phyloP scores from a whole-genome alignment of 1,140 invertebrate species.

The Lasioglossum albipes region DNA sequence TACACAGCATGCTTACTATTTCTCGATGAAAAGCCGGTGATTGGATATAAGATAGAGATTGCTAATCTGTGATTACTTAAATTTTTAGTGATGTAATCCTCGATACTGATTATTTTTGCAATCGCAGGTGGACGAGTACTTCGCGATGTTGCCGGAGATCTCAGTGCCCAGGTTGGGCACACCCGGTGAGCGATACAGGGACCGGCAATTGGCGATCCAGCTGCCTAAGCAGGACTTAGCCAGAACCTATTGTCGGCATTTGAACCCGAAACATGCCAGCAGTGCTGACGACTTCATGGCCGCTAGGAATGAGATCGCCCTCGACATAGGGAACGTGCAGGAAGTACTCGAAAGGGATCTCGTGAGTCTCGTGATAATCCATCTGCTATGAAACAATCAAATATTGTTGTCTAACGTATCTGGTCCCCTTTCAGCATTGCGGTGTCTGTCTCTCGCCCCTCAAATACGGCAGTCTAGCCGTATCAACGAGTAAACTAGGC shows the following conservation, averaged over 20 bases:
- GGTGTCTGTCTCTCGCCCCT: constrained; percentile 84
- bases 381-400: no score
- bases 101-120: no score
- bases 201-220: constrained; percentile 92
- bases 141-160: constrained; percentile 87
- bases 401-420: no score
- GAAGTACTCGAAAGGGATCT: constrained; percentile 77
- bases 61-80: no score
- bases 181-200: constrained; percentile 88
- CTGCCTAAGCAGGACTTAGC: constrained; percentile 97
- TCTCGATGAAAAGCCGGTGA: no score
- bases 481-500: constrained; percentile 87
- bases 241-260: constrained; percentile 92
- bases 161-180: constrained; percentile 89
- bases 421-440: constrained; percentile 79
- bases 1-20: no score
- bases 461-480: constrained; percentile 84
- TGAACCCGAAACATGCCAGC: constrained; percentile 87
- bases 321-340: constrained; percentile 93
- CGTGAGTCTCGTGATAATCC: constrained; percentile 74
- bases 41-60: no score
- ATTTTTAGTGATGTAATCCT: no score
- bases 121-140: constrained; percentile 82
- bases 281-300: constrained; percentile 93
- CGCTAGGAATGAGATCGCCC: constrained; percentile 94